Conservation (phyloP, 2,113 vertebrate species). For the Brachyhypopomus gauderio region DNA sequence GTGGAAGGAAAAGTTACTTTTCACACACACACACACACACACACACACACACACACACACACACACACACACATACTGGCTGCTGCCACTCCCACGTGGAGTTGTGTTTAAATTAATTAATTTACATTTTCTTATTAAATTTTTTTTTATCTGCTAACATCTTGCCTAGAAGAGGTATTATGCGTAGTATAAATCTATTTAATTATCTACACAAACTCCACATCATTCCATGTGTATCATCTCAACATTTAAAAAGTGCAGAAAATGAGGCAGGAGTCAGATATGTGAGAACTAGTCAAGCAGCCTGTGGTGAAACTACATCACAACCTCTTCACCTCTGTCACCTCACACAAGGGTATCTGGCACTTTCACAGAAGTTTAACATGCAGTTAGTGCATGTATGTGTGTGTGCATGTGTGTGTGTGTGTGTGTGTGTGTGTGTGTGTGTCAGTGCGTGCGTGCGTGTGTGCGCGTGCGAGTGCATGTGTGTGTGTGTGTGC, state of each 20-base stretch:
- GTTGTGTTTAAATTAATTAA: slow-evolving; percentile 56
- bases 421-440: too few species aligned
- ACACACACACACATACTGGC: slow-evolving; percentile 49
- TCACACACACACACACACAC: neutral
- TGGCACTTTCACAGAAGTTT: too few species aligned
- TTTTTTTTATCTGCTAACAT: slow-evolving; percentile 45
- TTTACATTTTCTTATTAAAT: slow-evolving; percentile 37
- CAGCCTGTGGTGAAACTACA: too few species aligned
- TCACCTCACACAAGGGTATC: too few species aligned
- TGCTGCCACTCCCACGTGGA: slow-evolving; percentile 24
- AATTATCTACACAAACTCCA: slow-evolving; percentile 59
- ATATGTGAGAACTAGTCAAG: too few species aligned
- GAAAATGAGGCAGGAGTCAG: neutral
- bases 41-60: slow-evolving; percentile 9
- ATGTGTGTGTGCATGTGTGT: too few species aligned
- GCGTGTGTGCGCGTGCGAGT: too few species aligned
- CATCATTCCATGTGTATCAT: slow-evolving; percentile 52
- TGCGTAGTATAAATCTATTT: slow-evolving; percentile 63
- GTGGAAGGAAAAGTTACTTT: too few species aligned
- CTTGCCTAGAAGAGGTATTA: slow-evolving; percentile 56
- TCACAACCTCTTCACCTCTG: too few species aligned
- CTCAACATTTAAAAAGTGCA: neutral
- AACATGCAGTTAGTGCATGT: too few species aligned
- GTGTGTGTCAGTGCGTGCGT: too few species aligned
- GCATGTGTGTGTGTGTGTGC: too few species aligned